Base-by-base conservation (phyloP, 2,113 vertebrate genomes). In the Hippoglossus stenolepis region DNA sequence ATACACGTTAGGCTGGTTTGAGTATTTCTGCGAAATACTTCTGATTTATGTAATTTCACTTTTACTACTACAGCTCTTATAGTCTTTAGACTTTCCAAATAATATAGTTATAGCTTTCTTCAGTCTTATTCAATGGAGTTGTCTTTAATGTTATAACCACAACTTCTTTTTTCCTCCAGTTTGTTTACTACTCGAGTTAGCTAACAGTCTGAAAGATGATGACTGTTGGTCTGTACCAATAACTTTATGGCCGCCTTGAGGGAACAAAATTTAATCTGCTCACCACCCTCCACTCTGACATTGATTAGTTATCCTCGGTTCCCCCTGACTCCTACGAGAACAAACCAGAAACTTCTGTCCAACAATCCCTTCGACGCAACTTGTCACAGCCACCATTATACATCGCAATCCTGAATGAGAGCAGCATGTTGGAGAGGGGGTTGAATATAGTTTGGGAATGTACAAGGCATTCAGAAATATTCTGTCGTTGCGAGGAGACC, bases 401-500 rank as follows among this genome's bases (percentile, higher is more conserved):
- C 21, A 68, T 43, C 20, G 53, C 31, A 3, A 6, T 18, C 3
- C 28, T 72, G 86, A 93, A 93, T 88, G 73, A 83, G 81, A 90
- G 82, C 89, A 85, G 75, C 85, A 87, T 91, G 89, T 85, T 6
- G 5, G 24, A 20, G 11, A 28, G 24, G 53, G 49, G 54, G 69
- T 23, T 87, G 75, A 53, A 11, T 57, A 51, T 21, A 70, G 88
- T 87, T 68, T 67, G 82, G 81, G 83, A 90, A 89, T 84, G 88
- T 71, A 83, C 45, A 51, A 71, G 81, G 79, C 86, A 74, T 85
- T 90, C 80, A 86, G 80, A 91, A 90, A 79, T 90, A 86, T 90
- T 90, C 86, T 85, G 80, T 90, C 87, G 89, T 84, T 79, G 77
- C 51, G 51, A 63, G 56, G 75, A 83, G 90, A 89, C 93, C 91